Percentiles rank a stretch among this genome's conserved stretches.
Evolutionary conservation across 2,797 vertebrate species (phyloP).

Genomic region (Rhyacichthys aspro): DNA sequence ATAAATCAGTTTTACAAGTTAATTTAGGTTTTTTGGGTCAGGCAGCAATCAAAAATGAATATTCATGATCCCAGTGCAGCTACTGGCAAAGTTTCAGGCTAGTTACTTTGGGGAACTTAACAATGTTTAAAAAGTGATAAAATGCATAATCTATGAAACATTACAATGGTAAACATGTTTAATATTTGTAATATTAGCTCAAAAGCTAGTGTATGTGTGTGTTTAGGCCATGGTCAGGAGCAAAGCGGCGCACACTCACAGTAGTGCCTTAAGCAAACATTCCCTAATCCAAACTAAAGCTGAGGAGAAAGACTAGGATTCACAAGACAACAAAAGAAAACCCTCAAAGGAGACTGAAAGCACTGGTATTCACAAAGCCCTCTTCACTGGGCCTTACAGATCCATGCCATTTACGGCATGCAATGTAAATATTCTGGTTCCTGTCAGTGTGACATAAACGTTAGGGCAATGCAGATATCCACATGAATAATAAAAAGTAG

Average conservation of each 20-base stretch:
- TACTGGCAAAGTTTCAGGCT: not conserved
- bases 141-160: conserved; percentile 2
- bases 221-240: conserved; percentile 21
- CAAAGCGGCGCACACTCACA: conserved; percentile 42
- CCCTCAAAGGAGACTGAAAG: conserved; percentile 33
- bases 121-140: conserved; percentile 14
- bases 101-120: not conserved
- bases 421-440: conserved; percentile 28
- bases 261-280: conserved; percentile 61
- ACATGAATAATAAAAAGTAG: conserved; percentile 54
- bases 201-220: conserved; percentile 1
- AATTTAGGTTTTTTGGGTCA: no score
- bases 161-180: not conserved
- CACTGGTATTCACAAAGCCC: conserved; percentile 23
- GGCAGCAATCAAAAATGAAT: not conserved
- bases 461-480: conserved; percentile 12
- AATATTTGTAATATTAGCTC: conserved; percentile 8
- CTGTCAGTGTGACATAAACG: conserved; percentile 32
- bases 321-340: conserved; percentile 57
- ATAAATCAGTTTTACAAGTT: no score
- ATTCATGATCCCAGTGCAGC: not conserved
- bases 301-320: conserved; percentile 60
- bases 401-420: conserved; percentile 10
- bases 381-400: conserved; percentile 34
- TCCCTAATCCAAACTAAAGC: conserved; percentile 63